Evolutionary conservation across 2,797 vertebrate species (phyloP).

Genomic region (Tokudaia muenninki): DNA sequence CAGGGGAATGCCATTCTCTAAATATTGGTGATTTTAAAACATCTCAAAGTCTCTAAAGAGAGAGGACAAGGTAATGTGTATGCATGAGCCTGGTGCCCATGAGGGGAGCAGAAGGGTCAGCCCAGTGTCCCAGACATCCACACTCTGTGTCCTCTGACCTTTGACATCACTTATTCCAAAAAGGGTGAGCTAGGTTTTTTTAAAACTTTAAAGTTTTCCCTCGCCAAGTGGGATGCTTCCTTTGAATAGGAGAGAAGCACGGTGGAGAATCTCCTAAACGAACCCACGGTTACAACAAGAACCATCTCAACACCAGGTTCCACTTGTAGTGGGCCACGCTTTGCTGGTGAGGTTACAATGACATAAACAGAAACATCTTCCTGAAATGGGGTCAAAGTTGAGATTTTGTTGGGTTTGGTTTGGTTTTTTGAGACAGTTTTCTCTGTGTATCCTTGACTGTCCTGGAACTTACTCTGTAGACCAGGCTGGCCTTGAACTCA

Average conservation of each 20-base stretch:
- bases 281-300: background rate
- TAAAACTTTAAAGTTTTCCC: too few species aligned
- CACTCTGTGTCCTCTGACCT: background rate
- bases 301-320: background rate
- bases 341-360: background rate
- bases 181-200: background rate
- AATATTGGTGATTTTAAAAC: constrained; percentile 7
- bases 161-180: background rate
- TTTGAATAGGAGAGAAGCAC: background rate
- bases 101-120: background rate
- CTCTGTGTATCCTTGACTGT: background rate
- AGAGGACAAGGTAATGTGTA: background rate
- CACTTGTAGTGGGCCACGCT: background rate
- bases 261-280: background rate
- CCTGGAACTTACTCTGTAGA: background rate
- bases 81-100: background rate
- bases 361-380: constrained; percentile 18
- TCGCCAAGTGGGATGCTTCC: background rate
- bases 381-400: background rate
- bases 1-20: background rate
- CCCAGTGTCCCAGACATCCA: background rate
- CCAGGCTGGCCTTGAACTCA: background rate
- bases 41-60: background rate
- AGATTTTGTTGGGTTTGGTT: background rate
- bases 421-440: background rate